Percentiles rank a stretch among this genome's conserved stretches.
Conservation (phyloP, 2,113 vertebrate genomes). For the Phoxinus phoxinus region DNA sequence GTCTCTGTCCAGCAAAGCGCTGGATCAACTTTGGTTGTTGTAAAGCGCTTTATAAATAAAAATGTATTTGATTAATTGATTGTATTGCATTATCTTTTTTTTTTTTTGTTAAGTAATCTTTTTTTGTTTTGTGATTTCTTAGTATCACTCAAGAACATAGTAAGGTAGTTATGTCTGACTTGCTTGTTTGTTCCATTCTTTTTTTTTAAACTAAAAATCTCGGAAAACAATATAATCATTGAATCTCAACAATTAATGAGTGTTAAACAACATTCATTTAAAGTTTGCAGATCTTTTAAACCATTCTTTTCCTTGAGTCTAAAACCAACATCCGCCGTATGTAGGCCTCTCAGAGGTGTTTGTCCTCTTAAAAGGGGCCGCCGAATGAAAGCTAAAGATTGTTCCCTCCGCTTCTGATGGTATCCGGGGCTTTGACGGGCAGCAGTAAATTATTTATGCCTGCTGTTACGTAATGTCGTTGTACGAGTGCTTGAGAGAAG, state of each 20-base stretch:
- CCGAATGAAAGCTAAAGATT: constrained; percentile 27
- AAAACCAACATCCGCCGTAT: neutral
- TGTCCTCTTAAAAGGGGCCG: constrained; percentile 20
- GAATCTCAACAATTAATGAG: neutral
- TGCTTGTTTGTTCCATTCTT: too few relatives aligned
- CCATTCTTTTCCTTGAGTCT: neutral
- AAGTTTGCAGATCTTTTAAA: neutral
- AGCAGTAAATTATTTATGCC: constrained; percentile 52
- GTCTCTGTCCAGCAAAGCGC: too few relatives aligned
- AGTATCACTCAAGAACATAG: too few relatives aligned
- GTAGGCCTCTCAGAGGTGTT: neutral
- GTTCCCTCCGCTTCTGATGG: constrained; percentile 28
- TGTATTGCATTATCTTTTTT: too few relatives aligned
- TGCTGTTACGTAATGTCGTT: constrained; percentile 50
- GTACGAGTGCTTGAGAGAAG: constrained; percentile 28
- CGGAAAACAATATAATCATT: neutral
- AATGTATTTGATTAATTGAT: too few relatives aligned
- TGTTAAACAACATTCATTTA: neutral
- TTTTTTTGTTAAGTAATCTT: too few relatives aligned
- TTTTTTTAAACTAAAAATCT: neutral
- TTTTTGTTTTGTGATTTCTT: too few relatives aligned
- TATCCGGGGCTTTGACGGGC: constrained; percentile 24
- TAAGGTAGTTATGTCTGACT: too few relatives aligned
- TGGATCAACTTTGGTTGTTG: too few relatives aligned
- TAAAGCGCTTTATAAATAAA: too few relatives aligned